These are phyloP conservation scores for Carlito syrichta DNA, from an alignment of 2,113 vertebrate species.

Conservation along the genomic window DNA sequence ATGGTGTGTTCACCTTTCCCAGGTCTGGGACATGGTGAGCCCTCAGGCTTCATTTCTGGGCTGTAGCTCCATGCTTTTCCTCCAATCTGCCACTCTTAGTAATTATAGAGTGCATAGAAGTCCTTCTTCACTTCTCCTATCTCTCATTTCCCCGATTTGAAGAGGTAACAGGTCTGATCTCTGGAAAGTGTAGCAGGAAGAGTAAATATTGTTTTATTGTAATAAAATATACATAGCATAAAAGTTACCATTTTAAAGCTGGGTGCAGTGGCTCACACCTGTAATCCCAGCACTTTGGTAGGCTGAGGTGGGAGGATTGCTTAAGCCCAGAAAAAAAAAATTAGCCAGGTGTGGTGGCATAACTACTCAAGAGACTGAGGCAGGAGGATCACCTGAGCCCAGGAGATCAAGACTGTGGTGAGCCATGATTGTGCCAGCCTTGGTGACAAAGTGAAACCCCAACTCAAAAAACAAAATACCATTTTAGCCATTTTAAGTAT, in stretches of 20 bases:
- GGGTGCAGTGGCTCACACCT: too few relatives aligned
- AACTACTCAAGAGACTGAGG: too few relatives aligned
- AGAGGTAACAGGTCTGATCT: not conserved
- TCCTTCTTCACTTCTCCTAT: not conserved
- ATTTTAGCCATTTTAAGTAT: not conserved
- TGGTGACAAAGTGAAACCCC: too few relatives aligned
- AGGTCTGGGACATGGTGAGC: not conserved
- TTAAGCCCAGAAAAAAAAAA: too few relatives aligned
- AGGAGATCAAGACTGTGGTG: too few relatives aligned
- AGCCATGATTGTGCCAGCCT: too few relatives aligned
- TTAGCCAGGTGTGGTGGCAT: too few relatives aligned
- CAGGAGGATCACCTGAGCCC: too few relatives aligned
- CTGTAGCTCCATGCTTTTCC: not conserved
- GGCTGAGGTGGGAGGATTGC: too few relatives aligned
- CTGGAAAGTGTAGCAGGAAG: not conserved
- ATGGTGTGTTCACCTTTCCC: not conserved
- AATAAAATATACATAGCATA: not conserved
- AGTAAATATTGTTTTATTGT: not conserved
- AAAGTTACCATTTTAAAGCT: not conserved
- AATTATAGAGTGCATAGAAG: too few relatives aligned
- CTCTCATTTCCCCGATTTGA: not conserved
- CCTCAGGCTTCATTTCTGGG: not conserved
- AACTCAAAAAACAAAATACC: too few relatives aligned
- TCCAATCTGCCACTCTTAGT: not conserved
- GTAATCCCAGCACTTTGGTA: too few relatives aligned